A percentile compares a stretch with the other conserved stretches of the same genome.
These are phyloP conservation scores for Lithobates pipiens DNA, from an alignment of 2,797 vertebrate species.

Conservation along the genomic window DNA sequence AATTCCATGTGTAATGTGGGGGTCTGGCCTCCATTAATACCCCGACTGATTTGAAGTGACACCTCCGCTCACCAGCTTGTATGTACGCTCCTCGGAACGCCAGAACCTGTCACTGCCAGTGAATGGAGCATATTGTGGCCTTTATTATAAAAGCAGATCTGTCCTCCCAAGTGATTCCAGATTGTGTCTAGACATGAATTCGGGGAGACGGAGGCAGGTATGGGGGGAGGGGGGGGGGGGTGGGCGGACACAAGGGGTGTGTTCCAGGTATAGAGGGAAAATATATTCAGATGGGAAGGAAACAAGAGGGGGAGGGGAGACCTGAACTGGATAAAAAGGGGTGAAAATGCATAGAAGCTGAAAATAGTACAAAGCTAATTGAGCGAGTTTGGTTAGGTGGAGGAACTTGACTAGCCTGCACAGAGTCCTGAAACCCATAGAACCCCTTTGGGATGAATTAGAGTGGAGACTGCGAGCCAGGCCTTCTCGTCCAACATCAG, in stretches of 20 bases:
- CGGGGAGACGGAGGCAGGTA: not conserved
- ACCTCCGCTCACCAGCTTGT: conserved; percentile 33
- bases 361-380: too few species aligned
- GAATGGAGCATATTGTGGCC: conserved; percentile 23
- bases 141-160: conserved; percentile 10
- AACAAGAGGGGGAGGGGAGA: too few species aligned
- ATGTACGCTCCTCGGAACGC: conserved; percentile 5
- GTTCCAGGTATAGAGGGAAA: not conserved
- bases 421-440: too few species aligned
- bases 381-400: too few species aligned
- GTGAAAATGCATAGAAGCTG: too few species aligned
- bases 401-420: too few species aligned
- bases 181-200: conserved; percentile 58
- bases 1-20: conserved; percentile 30
- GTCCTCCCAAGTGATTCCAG: conserved; percentile 56
- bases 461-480: too few species aligned
- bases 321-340: too few species aligned
- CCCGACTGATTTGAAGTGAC: conserved; percentile 43
- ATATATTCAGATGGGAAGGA: too few species aligned
- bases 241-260: not conserved
- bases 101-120: conserved; percentile 18
- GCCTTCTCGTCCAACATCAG: too few species aligned
- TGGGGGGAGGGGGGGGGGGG: not conserved
- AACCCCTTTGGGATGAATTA: too few species aligned
- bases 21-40: conserved; percentile 36